phyloP scores from a whole-genome alignment of 2,113 vertebrate genomes.

The Steatornis caripensis region DNA sequence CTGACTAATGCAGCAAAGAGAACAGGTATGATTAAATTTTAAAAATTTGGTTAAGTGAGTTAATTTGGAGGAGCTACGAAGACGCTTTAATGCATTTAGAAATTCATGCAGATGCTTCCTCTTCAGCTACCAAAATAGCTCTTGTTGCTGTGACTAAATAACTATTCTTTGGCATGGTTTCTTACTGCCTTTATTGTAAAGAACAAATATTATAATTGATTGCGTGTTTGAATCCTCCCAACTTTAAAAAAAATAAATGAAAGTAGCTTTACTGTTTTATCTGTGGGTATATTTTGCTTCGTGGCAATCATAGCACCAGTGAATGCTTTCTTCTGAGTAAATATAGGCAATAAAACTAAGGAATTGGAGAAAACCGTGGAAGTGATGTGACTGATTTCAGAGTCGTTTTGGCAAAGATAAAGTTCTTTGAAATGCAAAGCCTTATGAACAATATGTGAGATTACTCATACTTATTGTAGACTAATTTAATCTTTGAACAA shows the following conservation, averaged over 20 bases:
- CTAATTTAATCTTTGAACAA: neutral
- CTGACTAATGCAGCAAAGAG: slow-evolving; percentile 48
- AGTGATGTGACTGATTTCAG: neutral
- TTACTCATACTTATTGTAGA: too few species aligned
- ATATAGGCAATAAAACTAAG: neutral
- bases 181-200: neutral
- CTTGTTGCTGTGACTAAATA: neutral
- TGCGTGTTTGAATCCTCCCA: neutral
- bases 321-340: neutral
- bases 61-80: neutral
- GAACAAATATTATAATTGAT: neutral
- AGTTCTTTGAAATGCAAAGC: neutral
- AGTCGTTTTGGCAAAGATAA: neutral
- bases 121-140: neutral
- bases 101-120: neutral
- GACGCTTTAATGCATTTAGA: neutral
- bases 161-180: neutral
- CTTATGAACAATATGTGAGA: neutral
- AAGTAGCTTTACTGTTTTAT: neutral
- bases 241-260: neutral
- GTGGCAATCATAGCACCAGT: neutral
- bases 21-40: slow-evolving; percentile 56
- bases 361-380: neutral
- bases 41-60: neutral
- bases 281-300: neutral